These are phyloP conservation scores for Andrena camellia DNA, from an alignment of 2,888 invertebrate genomes.

Conservation along the genomic window DNA sequence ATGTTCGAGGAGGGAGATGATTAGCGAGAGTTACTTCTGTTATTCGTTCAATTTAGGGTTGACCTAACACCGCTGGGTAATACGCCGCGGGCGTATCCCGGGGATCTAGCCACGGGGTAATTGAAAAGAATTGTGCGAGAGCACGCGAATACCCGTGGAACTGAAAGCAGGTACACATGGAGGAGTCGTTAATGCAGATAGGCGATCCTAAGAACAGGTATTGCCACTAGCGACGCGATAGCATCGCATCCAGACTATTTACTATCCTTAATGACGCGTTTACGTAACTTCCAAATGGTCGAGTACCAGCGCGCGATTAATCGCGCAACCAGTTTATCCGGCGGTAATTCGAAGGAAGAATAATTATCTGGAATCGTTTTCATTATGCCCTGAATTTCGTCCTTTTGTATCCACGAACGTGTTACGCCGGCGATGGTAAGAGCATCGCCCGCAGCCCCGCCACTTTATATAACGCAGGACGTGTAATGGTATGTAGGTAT, in stretches of 20 bases:
- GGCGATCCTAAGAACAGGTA: neutral
- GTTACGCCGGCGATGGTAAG: constrained; percentile 7
- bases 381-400: constrained; percentile 29
- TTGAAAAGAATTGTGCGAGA: constrained; percentile 1
- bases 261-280: neutral
- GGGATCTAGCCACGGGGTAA: neutral
- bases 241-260: neutral
- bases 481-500: constrained; percentile 74
- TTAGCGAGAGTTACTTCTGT: constrained; percentile 53
- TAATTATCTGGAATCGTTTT: constrained; percentile 27
- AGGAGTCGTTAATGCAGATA: constrained; percentile 16
- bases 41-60: constrained; percentile 47
- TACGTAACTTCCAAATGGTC: neutral
- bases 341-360: constrained; percentile 22
- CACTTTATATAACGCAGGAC: constrained; percentile 55
- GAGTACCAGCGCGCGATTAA: neutral
- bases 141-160: neutral
- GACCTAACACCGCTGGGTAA: constrained; percentile 17
- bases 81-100: neutral
- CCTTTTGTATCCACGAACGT: constrained; percentile 22
- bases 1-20: constrained; percentile 40
- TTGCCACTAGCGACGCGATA: neutral
- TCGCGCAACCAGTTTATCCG: neutral
- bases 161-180: neutral
- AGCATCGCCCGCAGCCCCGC: constrained; percentile 17